Evolutionary conservation across 2,113 vertebrate species (phyloP).

Genomic region (Platysternon megacephalum): DNA sequence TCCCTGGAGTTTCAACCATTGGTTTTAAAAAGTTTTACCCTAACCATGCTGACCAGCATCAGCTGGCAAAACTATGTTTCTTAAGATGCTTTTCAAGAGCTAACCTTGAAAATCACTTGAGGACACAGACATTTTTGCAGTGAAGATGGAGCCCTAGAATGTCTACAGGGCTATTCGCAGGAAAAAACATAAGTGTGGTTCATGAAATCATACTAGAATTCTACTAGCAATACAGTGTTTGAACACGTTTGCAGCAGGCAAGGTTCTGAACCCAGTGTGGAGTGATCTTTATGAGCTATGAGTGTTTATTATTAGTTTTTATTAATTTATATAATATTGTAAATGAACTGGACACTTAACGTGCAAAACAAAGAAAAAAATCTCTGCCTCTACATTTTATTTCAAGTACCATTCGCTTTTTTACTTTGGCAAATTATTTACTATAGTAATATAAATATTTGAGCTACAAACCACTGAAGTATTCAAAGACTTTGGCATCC

Average conservation of each 20-base stretch:
- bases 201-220: not conserved
- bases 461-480: slow-evolving; percentile 30
- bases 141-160: not conserved
- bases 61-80: not conserved
- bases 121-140: not conserved
- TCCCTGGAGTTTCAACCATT: not conserved
- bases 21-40: not conserved
- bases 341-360: not conserved
- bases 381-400: not conserved
- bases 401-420: not conserved
- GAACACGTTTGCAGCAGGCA: not conserved
- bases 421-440: slow-evolving; percentile 25
- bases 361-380: not conserved
- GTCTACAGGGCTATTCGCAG: not conserved
- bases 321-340: not conserved
- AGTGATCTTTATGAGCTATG: not conserved
- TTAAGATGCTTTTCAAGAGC: not conserved
- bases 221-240: not conserved
- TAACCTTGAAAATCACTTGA: not conserved
- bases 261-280: not conserved
- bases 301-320: not conserved
- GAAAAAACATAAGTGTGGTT: not conserved
- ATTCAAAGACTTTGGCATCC: slow-evolving; percentile 42
- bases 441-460: slow-evolving; percentile 43
- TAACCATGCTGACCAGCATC: not conserved